Percentiles rank a stretch among this genome's conserved stretches.
Conservation (phyloP, 2,888 invertebrate species). For the Eulithis testata region DNA sequence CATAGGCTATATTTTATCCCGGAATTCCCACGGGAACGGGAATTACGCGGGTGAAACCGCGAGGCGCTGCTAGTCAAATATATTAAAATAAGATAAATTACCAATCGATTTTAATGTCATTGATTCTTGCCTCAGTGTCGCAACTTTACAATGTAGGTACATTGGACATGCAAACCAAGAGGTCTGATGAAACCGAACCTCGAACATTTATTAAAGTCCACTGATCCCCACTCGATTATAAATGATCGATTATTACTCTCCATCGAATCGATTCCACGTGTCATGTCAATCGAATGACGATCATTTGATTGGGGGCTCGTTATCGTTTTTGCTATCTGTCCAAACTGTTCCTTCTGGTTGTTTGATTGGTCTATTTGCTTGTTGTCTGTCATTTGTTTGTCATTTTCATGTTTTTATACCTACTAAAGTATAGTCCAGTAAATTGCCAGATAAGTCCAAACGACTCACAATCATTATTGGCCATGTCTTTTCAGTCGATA, state of each 20-base stretch:
- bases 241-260: slow-evolving; percentile 65
- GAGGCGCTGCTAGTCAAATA: no score
- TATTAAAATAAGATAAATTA: slow-evolving; percentile 26
- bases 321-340: slow-evolving; percentile 41
- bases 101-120: slow-evolving; percentile 26
- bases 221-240: slow-evolving; percentile 55
- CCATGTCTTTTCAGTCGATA: no score
- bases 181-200: slow-evolving; percentile 26
- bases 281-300: slow-evolving; percentile 47
- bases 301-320: slow-evolving; percentile 51
- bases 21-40: no score
- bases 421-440: no score
- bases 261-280: slow-evolving; percentile 61
- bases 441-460: no score
- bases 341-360: slow-evolving; percentile 3
- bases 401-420: neutral
- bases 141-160: slow-evolving; percentile 21
- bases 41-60: no score
- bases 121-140: slow-evolving; percentile 28
- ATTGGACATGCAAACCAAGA: slow-evolving; percentile 30
- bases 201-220: slow-evolving; percentile 47
- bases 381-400: slow-evolving; percentile 3
- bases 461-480: no score
- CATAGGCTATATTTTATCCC: no score
- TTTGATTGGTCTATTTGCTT: slow-evolving; percentile 6